These are phyloP conservation scores for Sebastes flavidus DNA, from an alignment of 2,797 vertebrate genomes.

Conservation along the genomic window DNA sequence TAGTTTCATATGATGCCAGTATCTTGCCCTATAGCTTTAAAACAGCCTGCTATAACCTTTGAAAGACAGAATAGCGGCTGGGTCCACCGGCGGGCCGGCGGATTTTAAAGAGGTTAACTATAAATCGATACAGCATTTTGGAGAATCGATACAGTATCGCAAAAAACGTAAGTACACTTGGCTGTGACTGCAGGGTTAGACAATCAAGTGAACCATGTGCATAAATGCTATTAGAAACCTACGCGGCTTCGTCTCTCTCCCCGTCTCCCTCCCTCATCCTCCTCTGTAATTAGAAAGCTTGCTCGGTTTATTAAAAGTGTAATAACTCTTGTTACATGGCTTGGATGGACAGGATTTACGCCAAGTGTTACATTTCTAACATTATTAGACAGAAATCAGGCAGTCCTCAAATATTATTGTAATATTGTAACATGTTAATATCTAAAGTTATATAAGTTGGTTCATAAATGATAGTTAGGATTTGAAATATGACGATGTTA, in stretches of 20 bases:
- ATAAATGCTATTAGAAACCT: constrained; percentile 6
- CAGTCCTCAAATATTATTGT: neutral
- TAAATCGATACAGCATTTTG: no score
- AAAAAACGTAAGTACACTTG: neutral
- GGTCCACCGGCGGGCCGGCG: no score
- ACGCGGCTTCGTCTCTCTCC: neutral
- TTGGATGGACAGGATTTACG: constrained; percentile 33
- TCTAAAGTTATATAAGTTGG: neutral
- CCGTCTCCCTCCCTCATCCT: neutral
- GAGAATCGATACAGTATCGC: no score
- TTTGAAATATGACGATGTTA: neutral
- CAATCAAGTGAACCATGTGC: neutral
- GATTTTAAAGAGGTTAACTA: no score
- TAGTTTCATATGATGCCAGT: no score
- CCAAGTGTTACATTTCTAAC: neutral
- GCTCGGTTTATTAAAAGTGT: constrained; percentile 27
- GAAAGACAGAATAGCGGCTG: no score
- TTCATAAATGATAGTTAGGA: neutral
- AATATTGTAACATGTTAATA: neutral
- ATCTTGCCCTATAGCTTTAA: no score
- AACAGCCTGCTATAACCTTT: no score
- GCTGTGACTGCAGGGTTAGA: neutral
- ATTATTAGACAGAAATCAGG: neutral
- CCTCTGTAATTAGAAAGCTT: constrained; percentile 52
- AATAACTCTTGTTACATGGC: constrained; percentile 49